Conservation (phyloP, 92 coral and sea anemone genomes). For the Desmophyllum pertusum region DNA sequence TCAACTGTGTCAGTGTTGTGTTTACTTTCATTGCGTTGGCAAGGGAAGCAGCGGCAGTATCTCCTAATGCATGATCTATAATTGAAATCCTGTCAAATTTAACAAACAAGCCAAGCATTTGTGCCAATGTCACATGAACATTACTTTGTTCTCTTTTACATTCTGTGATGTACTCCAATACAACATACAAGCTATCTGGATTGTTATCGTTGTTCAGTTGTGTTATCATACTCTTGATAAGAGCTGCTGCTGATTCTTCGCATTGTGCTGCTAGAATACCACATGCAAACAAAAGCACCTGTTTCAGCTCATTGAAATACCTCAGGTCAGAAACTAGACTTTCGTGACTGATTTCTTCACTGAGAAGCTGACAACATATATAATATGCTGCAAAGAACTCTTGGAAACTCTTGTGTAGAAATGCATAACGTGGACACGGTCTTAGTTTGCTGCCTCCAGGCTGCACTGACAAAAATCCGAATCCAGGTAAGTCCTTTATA, state of each 20-base stretch:
- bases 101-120: neutral
- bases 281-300: constrained; percentile 12
- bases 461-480: constrained; percentile 49
- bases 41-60: neutral
- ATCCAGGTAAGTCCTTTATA: neutral
- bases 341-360: neutral
- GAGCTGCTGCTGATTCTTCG: neutral
- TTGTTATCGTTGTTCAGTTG: neutral
- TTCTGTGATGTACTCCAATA: neutral
- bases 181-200: neutral
- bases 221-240: neutral
- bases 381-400: constrained; percentile 37
- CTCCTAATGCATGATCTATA: too few species aligned
- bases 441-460: constrained; percentile 21
- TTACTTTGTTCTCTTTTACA: neutral
- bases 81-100: too few species aligned
- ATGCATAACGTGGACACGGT: constrained; percentile 22
- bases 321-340: neutral
- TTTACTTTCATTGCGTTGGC: neutral
- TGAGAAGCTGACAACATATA: neutral
- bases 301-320: neutral
- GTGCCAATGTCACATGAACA: neutral
- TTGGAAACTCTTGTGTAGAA: constrained; percentile 48
- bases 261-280: neutral
- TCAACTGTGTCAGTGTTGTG: neutral